Conservation (phyloP, 2,888 invertebrate genomes). For the Dryobotodes eremita region DNA sequence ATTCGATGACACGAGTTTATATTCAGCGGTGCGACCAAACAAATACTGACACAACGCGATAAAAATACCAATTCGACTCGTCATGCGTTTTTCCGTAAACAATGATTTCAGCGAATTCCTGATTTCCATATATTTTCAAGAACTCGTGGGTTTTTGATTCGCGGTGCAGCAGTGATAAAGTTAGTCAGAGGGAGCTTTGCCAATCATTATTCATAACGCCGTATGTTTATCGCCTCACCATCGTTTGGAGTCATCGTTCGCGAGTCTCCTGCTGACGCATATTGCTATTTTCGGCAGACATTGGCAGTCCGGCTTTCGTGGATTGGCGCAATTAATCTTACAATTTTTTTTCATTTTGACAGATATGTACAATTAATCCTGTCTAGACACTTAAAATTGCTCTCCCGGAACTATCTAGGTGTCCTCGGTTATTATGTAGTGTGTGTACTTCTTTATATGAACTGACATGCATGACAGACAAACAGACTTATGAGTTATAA, state of each 20-base stretch:
- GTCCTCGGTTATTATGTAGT: constrained; percentile 21
- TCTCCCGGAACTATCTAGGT: constrained; percentile 33
- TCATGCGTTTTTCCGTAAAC: constrained; percentile 66
- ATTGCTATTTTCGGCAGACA: constrained; percentile 80
- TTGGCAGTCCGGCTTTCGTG: constrained; percentile 68
- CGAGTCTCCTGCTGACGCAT: constrained; percentile 83
- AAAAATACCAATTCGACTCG: constrained; percentile 54
- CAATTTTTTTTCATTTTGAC: constrained; percentile 67
- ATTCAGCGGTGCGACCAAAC: constrained; percentile 32
- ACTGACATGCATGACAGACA: constrained; percentile 52
- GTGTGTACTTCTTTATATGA: constrained; percentile 42
- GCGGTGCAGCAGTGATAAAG: constrained; percentile 65
- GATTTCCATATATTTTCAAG: constrained; percentile 68
- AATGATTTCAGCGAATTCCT: constrained; percentile 65
- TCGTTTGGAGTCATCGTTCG: constrained; percentile 81
- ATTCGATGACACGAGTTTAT: constrained; percentile 21
- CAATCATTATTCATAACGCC: constrained; percentile 84
- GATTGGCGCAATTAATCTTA: constrained; percentile 71
- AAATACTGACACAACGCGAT: constrained; percentile 44
- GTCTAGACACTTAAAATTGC: constrained; percentile 40
- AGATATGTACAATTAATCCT: constrained; percentile 65
- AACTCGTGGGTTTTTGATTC: constrained; percentile 72
- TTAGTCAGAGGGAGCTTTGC: constrained; percentile 82
- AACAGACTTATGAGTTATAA: constrained; percentile 53
- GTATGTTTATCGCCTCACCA: constrained; percentile 81